phyloP scores from a whole-genome alignment of 2,888 invertebrate genomes.

The Spatulosminthurus flaviceps region DNA sequence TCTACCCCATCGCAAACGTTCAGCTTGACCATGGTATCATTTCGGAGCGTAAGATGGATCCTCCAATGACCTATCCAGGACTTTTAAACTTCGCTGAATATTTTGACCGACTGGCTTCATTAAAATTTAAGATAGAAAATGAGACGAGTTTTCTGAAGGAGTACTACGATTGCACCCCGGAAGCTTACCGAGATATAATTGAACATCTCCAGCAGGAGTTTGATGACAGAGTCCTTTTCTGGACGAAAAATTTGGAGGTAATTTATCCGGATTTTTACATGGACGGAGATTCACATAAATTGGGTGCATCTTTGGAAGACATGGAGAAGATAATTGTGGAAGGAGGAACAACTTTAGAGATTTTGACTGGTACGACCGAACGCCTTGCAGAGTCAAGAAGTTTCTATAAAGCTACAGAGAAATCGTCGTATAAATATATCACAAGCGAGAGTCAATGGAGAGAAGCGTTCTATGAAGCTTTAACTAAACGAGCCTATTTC shows the following conservation, averaged over 20 bases:
- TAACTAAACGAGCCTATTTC: background rate
- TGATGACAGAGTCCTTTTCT: background rate
- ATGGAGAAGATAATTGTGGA: background rate
- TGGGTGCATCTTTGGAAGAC: background rate
- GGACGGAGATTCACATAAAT: background rate
- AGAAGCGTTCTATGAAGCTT: background rate
- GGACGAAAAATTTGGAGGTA: background rate
- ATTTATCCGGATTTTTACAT: background rate
- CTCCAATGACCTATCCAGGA: background rate
- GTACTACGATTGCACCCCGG: background rate
- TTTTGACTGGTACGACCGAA: background rate
- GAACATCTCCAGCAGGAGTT: background rate
- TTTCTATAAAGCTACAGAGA: background rate
- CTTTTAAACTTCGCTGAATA: background rate
- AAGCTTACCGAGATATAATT: background rate
- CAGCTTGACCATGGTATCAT: slow-evolving; percentile 6
- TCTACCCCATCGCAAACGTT: background rate
- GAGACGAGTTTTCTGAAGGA: background rate
- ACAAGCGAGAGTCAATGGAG: background rate
- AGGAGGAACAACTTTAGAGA: background rate
- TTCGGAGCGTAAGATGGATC: background rate
- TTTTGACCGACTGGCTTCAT: background rate
- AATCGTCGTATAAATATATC: background rate
- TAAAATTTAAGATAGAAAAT: background rate
- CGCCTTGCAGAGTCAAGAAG: background rate